A percentile compares a stretch with the other conserved stretches of the same genome.
phyloP scores from a whole-genome alignment of 2,888 invertebrate species.

The Coelinius sp. region DNA sequence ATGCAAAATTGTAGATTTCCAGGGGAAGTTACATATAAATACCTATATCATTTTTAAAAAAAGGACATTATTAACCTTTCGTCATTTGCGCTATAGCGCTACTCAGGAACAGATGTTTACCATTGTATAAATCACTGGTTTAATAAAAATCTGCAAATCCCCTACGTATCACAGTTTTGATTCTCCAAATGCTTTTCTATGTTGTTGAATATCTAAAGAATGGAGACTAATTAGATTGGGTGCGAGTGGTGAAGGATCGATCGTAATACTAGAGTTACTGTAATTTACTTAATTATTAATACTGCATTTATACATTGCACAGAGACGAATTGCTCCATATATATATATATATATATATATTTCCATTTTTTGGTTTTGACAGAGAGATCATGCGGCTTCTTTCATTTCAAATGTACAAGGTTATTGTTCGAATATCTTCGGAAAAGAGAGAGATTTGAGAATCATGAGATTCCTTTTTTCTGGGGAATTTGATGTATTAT shows the following conservation, averaged over 20 bases:
- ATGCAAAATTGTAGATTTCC: not conserved
- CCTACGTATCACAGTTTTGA: no score
- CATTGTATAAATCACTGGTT: not conserved
- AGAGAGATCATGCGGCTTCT: not conserved
- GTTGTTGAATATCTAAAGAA: not conserved
- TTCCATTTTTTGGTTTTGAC: not conserved
- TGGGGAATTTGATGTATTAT: not conserved
- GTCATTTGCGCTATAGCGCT: not conserved
- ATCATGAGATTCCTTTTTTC: no score
- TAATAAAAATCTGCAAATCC: not conserved
- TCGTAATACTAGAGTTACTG: not conserved
- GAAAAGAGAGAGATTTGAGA: no score
- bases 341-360: not conserved
- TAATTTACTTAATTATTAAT: not conserved
- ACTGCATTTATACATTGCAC: conserved; percentile 16
- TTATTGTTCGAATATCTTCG: no score
- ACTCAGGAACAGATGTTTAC: not conserved
- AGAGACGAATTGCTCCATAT: not conserved
- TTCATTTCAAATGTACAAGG: no score
- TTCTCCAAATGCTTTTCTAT: not conserved
- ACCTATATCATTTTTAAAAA: not conserved
- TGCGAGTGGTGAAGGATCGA: not conserved
- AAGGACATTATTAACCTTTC: not conserved
- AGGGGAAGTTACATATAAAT: not conserved
- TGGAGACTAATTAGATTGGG: not conserved